These are phyloP conservation scores for Sesia apiformis DNA, from an alignment of 2,888 invertebrate genomes.

Conservation along the genomic window DNA sequence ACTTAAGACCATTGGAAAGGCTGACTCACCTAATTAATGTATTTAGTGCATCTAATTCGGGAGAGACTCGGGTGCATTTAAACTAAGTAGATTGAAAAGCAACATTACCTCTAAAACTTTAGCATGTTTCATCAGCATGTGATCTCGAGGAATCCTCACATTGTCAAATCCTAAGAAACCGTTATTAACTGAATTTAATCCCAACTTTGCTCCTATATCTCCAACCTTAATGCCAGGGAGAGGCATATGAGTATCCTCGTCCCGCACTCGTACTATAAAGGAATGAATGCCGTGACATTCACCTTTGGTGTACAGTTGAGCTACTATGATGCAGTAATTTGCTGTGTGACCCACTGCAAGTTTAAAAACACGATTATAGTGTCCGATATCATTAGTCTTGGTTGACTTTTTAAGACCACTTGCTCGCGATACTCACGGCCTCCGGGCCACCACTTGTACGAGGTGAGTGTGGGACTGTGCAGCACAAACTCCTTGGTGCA, in stretches of 20 bases:
- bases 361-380: not conserved
- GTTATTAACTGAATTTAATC: conserved; percentile 91
- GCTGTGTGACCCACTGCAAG: conserved; percentile 91
- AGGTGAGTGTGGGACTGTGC: conserved; percentile 89
- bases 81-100: no score
- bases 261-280: conserved; percentile 92
- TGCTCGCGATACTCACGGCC: conserved; percentile 79
- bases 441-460: conserved; percentile 98
- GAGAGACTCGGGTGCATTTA: no score
- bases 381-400: not conserved
- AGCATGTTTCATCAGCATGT: conserved; percentile 96
- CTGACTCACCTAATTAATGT: no score
- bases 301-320: conserved; percentile 89
- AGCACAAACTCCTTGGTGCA: conserved; percentile 88
- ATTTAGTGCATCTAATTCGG: no score
- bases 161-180: conserved; percentile 92
- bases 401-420: not conserved
- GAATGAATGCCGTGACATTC: conserved; percentile 91
- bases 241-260: conserved; percentile 89
- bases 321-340: conserved; percentile 93
- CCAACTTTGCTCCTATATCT: conserved; percentile 95
- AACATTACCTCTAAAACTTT: conserved; percentile 78
- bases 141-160: conserved; percentile 87
- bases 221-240: conserved; percentile 92
- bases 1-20: no score